Conservation (phyloP, 2,888 invertebrate genomes). For the Zaprionus obscuricornis region DNA sequence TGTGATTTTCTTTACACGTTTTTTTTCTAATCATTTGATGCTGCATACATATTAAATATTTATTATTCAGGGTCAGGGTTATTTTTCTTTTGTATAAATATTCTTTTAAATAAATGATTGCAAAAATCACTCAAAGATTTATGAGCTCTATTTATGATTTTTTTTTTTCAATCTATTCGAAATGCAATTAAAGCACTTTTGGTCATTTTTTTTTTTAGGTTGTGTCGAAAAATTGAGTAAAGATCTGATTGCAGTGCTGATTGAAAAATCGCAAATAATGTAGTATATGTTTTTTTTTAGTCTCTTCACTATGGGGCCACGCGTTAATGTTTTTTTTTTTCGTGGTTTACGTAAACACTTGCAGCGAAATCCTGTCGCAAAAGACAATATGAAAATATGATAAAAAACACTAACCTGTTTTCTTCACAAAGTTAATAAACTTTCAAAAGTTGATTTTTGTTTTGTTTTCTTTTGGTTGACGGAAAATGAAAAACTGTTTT, state of each 20-base stretch:
- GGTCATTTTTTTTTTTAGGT: no score
- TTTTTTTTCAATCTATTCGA: neutral
- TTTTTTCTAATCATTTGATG: no score
- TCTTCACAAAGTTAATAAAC: conserved; percentile 23
- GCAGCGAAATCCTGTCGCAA: conserved; percentile 45
- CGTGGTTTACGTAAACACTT: conserved; percentile 50
- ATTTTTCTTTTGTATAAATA: conserved; percentile 23
- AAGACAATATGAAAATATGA: conserved; percentile 5
- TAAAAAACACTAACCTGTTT: conserved; percentile 49
- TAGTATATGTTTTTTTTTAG: neutral
- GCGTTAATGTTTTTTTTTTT: conserved; percentile 1
- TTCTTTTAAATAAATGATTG: conserved; percentile 1
- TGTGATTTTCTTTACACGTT: no score
- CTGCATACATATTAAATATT: no score
- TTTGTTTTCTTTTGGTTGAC: conserved; percentile 21
- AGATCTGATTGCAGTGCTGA: no score
- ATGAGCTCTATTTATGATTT: neutral
- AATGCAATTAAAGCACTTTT: conserved; percentile 1
- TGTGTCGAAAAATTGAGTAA: no score
- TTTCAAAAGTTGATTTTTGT: conserved; percentile 36
- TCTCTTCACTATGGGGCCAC: no score
- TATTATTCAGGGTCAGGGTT: conserved; percentile 61
- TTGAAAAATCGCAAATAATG: conserved; percentile 7
- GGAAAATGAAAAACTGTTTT: conserved; percentile 6
- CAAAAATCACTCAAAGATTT: conserved; percentile 1